Percentiles rank a stretch among this genome's conserved stretches.
These are phyloP conservation scores for Tetragonisca angustula DNA, from an alignment of 2,888 invertebrate species.

Conservation along the genomic window DNA sequence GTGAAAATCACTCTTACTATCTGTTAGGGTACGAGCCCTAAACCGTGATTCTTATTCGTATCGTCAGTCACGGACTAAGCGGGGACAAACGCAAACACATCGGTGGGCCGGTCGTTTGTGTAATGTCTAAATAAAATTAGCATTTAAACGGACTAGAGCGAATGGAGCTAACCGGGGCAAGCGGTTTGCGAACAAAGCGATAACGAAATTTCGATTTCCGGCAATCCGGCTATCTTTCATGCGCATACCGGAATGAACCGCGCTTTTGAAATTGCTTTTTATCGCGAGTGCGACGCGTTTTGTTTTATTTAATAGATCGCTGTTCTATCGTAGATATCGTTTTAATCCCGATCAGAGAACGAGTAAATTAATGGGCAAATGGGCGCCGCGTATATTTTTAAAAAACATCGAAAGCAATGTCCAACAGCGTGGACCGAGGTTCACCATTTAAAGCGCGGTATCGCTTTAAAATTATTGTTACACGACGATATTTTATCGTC, in stretches of 20 bases:
- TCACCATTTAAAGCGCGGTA: neutral
- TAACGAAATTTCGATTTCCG: constrained; percentile 60
- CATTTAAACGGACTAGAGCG: constrained; percentile 71
- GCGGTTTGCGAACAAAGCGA: constrained; percentile 49
- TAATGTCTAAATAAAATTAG: constrained; percentile 72
- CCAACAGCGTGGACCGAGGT: neutral
- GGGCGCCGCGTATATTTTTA: too few species aligned
- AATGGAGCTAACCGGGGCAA: constrained; percentile 55
- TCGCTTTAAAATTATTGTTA: neutral
- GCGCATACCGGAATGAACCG: constrained; percentile 25
- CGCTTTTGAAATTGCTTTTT: constrained; percentile 33
- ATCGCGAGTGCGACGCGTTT: constrained; percentile 16
- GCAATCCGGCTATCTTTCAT: constrained; percentile 41
- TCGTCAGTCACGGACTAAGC: constrained; percentile 33
- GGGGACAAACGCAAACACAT: constrained; percentile 23
- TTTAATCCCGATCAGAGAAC: constrained; percentile 9
- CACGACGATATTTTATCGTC: neutral
- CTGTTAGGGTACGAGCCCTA: neutral
- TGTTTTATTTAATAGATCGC: constrained; percentile 31
- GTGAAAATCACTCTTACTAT: neutral
- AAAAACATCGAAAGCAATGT: neutral
- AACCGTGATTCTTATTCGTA: constrained; percentile 24
- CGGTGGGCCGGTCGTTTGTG: constrained; percentile 36
- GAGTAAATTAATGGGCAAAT: neutral
- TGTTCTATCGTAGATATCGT: constrained; percentile 26